Conservation (phyloP, 2,113 vertebrate species). For the Gymnobelideus leadbeateri region DNA sequence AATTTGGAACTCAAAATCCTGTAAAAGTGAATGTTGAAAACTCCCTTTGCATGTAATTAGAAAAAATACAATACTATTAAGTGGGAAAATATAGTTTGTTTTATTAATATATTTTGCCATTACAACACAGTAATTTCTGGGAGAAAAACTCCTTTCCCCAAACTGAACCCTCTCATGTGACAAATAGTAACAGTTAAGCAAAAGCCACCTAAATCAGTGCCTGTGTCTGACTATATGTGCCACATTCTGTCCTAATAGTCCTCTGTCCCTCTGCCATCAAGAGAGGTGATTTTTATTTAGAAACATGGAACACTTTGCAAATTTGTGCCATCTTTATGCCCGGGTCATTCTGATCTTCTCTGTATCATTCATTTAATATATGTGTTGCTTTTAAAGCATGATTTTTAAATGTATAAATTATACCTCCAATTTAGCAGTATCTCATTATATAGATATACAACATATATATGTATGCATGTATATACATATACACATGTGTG, state of each 20-base stretch:
- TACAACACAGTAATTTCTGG: neutral
- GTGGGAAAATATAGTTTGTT: neutral
- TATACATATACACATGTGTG: too few relatives aligned
- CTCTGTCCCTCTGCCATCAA: neutral
- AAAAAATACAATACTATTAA: too few relatives aligned
- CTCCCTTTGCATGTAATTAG: too few relatives aligned
- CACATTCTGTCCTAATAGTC: neutral
- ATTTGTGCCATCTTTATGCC: neutral
- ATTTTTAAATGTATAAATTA: neutral
- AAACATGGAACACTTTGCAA: neutral
- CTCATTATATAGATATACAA: too few relatives aligned
- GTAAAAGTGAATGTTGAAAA: too few relatives aligned
- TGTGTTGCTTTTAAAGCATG: neutral
- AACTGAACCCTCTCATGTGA: neutral
- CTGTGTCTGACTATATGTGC: neutral
- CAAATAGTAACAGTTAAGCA: neutral
- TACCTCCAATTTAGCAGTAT: neutral
- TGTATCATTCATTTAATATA: neutral
- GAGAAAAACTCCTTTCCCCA: neutral
- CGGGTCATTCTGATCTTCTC: neutral
- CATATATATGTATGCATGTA: too few relatives aligned
- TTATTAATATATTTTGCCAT: neutral
- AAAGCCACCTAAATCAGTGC: neutral
- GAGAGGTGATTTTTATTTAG: neutral
- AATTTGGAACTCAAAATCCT: too few relatives aligned